A percentile compares a stretch with the other conserved stretches of the same genome.
Evolutionary conservation across 2,113 vertebrate species (phyloP).

Genomic region (Heterotilapia buettikoferi): DNA sequence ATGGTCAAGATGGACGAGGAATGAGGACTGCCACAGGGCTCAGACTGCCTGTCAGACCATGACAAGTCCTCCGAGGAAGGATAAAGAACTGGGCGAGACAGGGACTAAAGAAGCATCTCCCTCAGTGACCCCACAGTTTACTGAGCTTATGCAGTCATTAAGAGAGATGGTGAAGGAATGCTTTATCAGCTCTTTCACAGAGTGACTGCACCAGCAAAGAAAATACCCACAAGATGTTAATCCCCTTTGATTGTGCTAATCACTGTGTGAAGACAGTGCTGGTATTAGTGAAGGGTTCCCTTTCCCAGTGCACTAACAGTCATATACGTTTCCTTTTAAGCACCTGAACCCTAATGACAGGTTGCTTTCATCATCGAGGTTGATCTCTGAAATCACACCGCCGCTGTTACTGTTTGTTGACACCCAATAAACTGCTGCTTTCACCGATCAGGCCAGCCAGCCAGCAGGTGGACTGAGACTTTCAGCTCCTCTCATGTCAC

Average conservation of each 20-base stretch:
- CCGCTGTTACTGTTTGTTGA: background rate
- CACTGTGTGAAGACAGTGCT: slow-evolving; percentile 20
- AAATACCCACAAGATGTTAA: slow-evolving; percentile 30
- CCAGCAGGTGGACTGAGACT: slow-evolving; percentile 33
- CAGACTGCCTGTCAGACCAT: slow-evolving; percentile 51
- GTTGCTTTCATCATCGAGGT: background rate
- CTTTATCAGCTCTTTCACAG: slow-evolving; percentile 43
- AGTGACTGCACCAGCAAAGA: background rate
- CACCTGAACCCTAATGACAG: background rate
- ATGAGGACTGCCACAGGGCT: slow-evolving; percentile 29
- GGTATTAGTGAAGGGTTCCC: background rate
- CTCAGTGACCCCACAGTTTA: background rate
- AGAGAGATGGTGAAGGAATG: slow-evolving; percentile 13
- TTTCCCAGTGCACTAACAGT: background rate
- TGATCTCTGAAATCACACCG: background rate
- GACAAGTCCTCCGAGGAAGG: slow-evolving; percentile 30
- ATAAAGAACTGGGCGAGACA: slow-evolving; percentile 35
- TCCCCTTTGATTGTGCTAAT: slow-evolving; percentile 42
- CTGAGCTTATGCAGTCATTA: slow-evolving; percentile 17
- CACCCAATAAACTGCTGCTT: slow-evolving; percentile 5
- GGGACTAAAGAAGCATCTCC: slow-evolving; percentile 10
- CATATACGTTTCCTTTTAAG: background rate
- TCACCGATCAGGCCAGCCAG: background rate
- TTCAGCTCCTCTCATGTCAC: background rate
- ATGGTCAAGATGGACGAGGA: slow-evolving; percentile 27